Evolutionary conservation across 2,888 invertebrate genomes (phyloP).

Genomic region (Bimastos eiseni): DNA sequence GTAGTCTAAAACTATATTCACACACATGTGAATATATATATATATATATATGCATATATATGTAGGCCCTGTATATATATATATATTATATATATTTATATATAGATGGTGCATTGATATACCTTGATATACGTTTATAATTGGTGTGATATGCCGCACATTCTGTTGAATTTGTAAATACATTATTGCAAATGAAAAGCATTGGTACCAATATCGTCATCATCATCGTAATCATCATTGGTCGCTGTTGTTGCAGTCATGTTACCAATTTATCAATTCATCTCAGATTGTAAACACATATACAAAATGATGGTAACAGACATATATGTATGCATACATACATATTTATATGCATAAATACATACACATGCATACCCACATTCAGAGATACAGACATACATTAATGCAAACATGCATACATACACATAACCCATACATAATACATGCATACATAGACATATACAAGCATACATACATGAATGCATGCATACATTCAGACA

Average conservation of each 20-base stretch:
- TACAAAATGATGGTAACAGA: neutral
- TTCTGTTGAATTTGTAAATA: no score
- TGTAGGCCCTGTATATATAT: no score
- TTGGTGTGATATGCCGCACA: no score
- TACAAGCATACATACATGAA: neutral
- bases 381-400: neutral
- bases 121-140: no score
- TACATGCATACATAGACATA: neutral
- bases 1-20: no score
- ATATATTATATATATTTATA: neutral
- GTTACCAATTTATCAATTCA: neutral
- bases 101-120: neutral
- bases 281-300: neutral
- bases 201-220: no score
- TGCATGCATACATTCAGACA: neutral
- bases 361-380: neutral
- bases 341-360: neutral
- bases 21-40: neutral
- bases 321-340: neutral
- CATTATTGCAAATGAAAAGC: no score
- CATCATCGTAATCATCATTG: neutral
- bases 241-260: neutral
- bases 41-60: neutral
- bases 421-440: neutral
- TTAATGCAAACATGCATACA: neutral